Evolutionary conservation across 2,888 invertebrate genomes (phyloP), one percentile per base, ranked within the genome.

Genomic region (Bhutanitis thaidina): DNA sequence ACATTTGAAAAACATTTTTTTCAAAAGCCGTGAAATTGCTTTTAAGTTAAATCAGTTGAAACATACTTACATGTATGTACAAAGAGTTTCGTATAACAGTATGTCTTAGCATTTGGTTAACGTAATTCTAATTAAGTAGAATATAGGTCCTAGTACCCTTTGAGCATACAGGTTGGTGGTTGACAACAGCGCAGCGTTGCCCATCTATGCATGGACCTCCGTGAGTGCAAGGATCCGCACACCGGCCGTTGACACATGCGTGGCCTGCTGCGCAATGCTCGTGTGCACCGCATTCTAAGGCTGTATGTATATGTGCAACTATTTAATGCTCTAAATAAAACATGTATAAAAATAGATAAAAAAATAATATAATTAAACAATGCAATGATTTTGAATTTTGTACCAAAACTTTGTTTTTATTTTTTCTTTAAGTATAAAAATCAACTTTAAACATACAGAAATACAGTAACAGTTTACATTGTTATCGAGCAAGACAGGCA

Each of bases 81-180:
- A n/a, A n/a, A n/a, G n/a, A n/a, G n/a, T n/a, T n/a, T n/a, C n/a
- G n/a, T n/a, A n/a, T n/a, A n/a, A n/a, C n/a, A n/a, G n/a, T n/a
- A n/a, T n/a, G n/a, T n/a, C n/a, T n/a, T n/a, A n/a, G n/a, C n/a
- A n/a, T n/a, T n/a, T n/a, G n/a, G n/a, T n/a, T n/a, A n/a, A n/a
- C n/a, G n/a, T n/a, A n/a, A n/a, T 20, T 20, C 2, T 20, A 2
- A 5, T 20, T 20, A 20, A 3, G 20, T 30, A 40, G 15, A 36
- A 37, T 34, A 40, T 13, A 29, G n/a, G 10, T n/a, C 15, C 9
- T 37, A 45, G 45, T 71, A 88, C 96, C 95, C 90, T 93, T 93
- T 35, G 94, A 93, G 74, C 97, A 97, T 54, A 95, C 93, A 7
- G 96, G 94, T 72, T 94, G 94, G 76, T 97, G 97, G 65, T 95